These are phyloP conservation scores for Atta cephalotes DNA, from an alignment of 1,140 invertebrate species.

Conservation along the genomic window DNA sequence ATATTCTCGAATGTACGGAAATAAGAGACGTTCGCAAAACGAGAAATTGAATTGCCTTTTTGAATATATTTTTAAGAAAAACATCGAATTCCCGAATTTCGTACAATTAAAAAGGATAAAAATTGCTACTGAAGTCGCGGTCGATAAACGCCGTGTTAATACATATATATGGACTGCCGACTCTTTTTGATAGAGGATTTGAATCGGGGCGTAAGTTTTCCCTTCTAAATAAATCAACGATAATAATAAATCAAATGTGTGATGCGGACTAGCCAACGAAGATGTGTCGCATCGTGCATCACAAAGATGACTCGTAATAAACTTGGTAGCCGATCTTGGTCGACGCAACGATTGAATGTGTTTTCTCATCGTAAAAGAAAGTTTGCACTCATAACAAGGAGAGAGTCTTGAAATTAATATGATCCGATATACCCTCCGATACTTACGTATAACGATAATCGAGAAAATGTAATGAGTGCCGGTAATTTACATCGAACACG, in stretches of 20 bases:
- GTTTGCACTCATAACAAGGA: neutral
- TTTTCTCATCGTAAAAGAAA: slow-evolving; percentile 33
- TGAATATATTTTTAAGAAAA: neutral
- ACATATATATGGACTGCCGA: slow-evolving; percentile 67
- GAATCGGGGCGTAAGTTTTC: slow-evolving; percentile 55
- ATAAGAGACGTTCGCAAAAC: neutral
- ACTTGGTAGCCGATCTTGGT: neutral
- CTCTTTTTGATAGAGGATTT: slow-evolving; percentile 20
- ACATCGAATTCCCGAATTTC: neutral
- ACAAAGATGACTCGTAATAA: slow-evolving; percentile 25
- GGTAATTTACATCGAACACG: slow-evolving; percentile 23
- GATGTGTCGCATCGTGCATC: neutral
- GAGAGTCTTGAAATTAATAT: slow-evolving; percentile 32
- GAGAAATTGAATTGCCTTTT: neutral
- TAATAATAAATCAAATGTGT: slow-evolving; percentile 70
- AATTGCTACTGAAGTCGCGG: neutral
- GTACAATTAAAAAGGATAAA: neutral
- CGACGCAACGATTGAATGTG: neutral
- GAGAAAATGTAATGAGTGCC: slow-evolving; percentile 21
- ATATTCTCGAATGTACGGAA: neutral
- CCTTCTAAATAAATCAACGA: slow-evolving; percentile 62
- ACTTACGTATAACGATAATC: slow-evolving; percentile 18
- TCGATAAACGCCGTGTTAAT: slow-evolving; percentile 70
- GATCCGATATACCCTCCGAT: neutral
- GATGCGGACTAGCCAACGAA: slow-evolving; percentile 18